phyloP scores from a whole-genome alignment of 2,113 vertebrate genomes.

The Carlito syrichta region DNA sequence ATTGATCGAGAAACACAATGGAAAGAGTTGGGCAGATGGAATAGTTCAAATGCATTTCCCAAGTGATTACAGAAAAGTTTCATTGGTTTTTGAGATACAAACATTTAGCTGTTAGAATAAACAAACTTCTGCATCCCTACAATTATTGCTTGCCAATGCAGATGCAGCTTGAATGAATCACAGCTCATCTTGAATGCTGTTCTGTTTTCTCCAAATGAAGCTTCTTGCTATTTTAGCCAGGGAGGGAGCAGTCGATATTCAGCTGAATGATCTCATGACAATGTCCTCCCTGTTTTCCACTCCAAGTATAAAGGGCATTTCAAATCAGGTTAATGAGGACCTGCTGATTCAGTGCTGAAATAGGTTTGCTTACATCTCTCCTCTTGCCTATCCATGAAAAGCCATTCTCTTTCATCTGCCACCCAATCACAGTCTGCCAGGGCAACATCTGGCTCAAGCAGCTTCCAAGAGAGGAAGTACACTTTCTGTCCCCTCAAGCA shows the following conservation, averaged over 20 bases:
- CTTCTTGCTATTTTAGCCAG: constrained; percentile 7
- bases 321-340: constrained; percentile 46
- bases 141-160: constrained; percentile 35
- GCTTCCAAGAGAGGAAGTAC: constrained; percentile 57
- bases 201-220: constrained; percentile 12
- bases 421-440: constrained; percentile 50
- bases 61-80: constrained; percentile 54
- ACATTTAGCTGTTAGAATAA: constrained; percentile 52
- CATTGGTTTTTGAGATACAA: constrained; percentile 51
- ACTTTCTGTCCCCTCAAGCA: constrained; percentile 57
- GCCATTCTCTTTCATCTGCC: constrained; percentile 1
- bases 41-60: constrained; percentile 1
- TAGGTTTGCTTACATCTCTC: not conserved
- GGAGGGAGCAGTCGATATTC: not conserved
- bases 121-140: constrained; percentile 52
- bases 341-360: constrained; percentile 37
- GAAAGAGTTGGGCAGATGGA: constrained; percentile 3
- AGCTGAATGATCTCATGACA: not conserved
- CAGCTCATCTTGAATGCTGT: not conserved
- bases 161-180: constrained; percentile 38
- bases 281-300: not conserved
- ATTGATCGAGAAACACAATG: not conserved
- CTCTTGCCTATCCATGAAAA: not conserved
- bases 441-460: constrained; percentile 74
- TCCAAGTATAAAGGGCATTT: constrained; percentile 18